Evolutionary conservation across 2,888 invertebrate genomes (phyloP), one percentile per base, ranked within the genome.

Genomic region (Ectemnius cavifrons): DNA sequence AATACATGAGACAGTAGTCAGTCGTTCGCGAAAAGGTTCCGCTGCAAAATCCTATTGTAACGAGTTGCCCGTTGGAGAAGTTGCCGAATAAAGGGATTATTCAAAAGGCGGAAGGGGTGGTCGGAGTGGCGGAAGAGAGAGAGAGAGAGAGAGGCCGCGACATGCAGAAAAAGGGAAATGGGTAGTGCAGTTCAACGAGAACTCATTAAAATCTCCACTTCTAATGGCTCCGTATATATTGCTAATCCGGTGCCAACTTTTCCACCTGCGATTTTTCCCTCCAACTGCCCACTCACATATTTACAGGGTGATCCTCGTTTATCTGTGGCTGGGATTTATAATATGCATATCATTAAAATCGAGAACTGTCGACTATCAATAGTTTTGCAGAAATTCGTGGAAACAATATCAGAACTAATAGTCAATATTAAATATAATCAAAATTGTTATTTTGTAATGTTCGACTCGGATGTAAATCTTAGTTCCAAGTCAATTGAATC

Each of bases 11-110:
- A 63, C 63, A 62, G 49, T 27, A 61, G 68, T 69, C 60, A 63
- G 64, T 76, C 60, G 77, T 71, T 76, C 59, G 52, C 52, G 52
- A 28, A 76, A 76, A 76, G 77, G 72, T 72, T 76, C 66, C 66
- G 71, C 68, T 75, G 37, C 70, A 64, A 67, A 76, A 74, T 75
- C 75, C 69, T 71, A 76, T 75, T 71, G 76, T 65, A 76, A 70
- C 76, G 67, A 64, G 76, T 64, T 37, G 37, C 37, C 37, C 37
- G 37, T 6, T 65, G 71, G 71, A 71, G 68, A 77, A 77, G 71
- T 77, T 77, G 76, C 68, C 71, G 52, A 65, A 57, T 66, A 75
- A 68, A 65, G 68, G 37, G 71, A 71, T 76, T 75, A 77, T 75
- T 71, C 71, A 66, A 58, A 75, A 68, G 65, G 5, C 37, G 37